phyloP scores from a whole-genome alignment of 2,888 invertebrate genomes.

The Cantharis rustica region DNA sequence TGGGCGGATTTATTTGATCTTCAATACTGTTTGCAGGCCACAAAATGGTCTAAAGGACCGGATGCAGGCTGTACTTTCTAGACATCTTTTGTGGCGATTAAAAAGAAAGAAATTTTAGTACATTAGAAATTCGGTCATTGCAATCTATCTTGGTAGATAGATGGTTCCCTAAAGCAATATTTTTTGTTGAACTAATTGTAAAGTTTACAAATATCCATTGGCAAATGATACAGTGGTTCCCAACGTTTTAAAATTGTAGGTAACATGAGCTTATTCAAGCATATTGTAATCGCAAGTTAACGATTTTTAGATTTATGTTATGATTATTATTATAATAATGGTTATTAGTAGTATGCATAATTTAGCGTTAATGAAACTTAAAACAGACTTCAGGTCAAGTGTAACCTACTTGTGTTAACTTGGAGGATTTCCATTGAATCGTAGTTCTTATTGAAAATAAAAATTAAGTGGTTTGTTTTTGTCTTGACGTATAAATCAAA shows the following conservation, averaged over 20 bases:
- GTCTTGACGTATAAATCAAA: not conserved
- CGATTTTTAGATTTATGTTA: not conserved
- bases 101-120: too few relatives aligned
- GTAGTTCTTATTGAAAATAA: not conserved
- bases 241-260: not conserved
- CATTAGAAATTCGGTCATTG: too few relatives aligned
- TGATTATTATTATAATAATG: not conserved
- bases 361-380: not conserved
- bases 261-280: not conserved
- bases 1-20: too few relatives aligned
- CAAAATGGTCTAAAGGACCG: too few relatives aligned
- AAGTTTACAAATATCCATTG: not conserved
- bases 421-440: not conserved
- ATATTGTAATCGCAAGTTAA: not conserved
- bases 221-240: too few relatives aligned
- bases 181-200: not conserved
- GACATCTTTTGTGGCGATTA: too few relatives aligned
- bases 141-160: too few relatives aligned
- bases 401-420: not conserved
- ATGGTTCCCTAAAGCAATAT: too few relatives aligned
- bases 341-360: not conserved
- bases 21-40: too few relatives aligned
- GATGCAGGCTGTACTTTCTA: too few relatives aligned
- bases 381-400: not conserved
- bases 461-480: not conserved